Conservation (phyloP, 2,113 vertebrate genomes). For the Beaufortia kweichowensis region DNA sequence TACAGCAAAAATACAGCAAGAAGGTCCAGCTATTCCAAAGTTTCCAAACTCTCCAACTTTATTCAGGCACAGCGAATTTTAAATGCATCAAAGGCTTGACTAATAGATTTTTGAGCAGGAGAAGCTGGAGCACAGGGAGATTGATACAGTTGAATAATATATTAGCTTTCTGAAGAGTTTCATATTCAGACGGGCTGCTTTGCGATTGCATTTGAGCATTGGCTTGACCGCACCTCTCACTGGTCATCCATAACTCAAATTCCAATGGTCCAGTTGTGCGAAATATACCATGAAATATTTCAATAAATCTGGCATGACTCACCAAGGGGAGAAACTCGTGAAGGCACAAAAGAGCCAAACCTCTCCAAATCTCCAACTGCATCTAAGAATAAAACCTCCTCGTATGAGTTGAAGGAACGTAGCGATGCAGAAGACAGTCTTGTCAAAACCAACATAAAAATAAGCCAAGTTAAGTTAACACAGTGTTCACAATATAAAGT, state of each 20-base stretch:
- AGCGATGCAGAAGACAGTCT: neutral
- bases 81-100: slow-evolving; percentile 56
- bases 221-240: slow-evolving; percentile 41
- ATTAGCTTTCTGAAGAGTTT: slow-evolving; percentile 51
- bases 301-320: slow-evolving; percentile 49
- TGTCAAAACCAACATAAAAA: neutral
- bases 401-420: slow-evolving; percentile 20
- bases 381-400: slow-evolving; percentile 47
- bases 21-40: slow-evolving; percentile 28
- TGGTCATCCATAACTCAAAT: slow-evolving; percentile 42
- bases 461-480: neutral
- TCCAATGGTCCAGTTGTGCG: slow-evolving; percentile 35
- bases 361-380: slow-evolving; percentile 40
- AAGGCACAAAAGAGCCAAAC: neutral
- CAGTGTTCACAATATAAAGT: slow-evolving; percentile 3
- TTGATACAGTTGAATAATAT: slow-evolving; percentile 59
- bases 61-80: slow-evolving; percentile 53
- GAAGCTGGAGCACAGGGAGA: slow-evolving; percentile 45
- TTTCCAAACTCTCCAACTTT: slow-evolving; percentile 45
- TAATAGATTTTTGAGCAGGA: slow-evolving; percentile 55
- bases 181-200: slow-evolving; percentile 51
- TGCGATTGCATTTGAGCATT: slow-evolving; percentile 52
- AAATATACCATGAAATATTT: slow-evolving; percentile 51
- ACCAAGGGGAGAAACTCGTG: slow-evolving; percentile 25
- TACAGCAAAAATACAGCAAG: slow-evolving; percentile 9